Evolutionary conservation across 2,888 invertebrate species (phyloP).

Genomic region (Brachylomia viminalis): DNA sequence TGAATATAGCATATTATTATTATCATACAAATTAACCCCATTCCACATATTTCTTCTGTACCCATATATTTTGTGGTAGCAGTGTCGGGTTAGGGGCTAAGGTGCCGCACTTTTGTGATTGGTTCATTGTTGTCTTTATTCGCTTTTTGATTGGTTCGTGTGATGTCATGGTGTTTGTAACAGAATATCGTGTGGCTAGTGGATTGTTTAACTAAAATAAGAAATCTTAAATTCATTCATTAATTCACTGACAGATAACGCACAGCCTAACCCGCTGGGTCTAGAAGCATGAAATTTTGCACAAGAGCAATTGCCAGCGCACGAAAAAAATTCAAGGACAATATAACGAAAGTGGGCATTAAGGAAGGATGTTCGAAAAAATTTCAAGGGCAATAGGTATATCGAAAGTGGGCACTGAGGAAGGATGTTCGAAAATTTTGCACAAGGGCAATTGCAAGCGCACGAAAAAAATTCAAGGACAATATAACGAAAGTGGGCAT

Average conservation of each 20-base stretch:
- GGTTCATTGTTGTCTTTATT: constrained; percentile 13
- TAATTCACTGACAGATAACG: not conserved
- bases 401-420: not conserved
- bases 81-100: constrained; percentile 15
- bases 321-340: no score
- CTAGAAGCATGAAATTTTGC: not conserved
- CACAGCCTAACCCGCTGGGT: not conserved
- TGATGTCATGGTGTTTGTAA: not conserved
- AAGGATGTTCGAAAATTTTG: no score
- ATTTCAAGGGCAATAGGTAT: no score
- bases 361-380: not conserved
- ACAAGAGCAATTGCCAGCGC: no score
- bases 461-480: no score
- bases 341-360: not conserved
- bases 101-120: constrained; percentile 28
- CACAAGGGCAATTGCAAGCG: no score
- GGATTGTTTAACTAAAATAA: no score
- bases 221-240: not conserved
- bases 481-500: not conserved
- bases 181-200: not conserved
- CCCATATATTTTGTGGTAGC: not conserved
- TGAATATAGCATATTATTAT: not conserved
- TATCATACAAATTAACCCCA: not conserved
- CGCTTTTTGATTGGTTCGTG: constrained; percentile 13
- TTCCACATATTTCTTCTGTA: no score